Percentiles rank a stretch among this genome's conserved stretches.
Conservation (phyloP, 2,113 vertebrate species). For the Cervus canadensis region DNA sequence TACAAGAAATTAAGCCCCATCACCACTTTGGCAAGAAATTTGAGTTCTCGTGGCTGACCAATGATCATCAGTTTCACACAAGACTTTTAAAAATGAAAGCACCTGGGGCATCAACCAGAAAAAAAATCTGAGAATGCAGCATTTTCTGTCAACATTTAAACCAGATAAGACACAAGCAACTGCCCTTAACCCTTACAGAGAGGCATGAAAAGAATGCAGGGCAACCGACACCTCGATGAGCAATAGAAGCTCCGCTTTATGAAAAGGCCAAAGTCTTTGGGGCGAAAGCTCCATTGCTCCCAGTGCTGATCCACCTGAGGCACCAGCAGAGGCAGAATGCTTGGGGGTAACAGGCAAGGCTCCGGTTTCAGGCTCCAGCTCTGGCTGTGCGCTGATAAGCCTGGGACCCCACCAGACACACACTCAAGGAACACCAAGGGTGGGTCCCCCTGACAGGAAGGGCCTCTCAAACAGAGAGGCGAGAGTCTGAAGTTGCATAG, state of each 20-base stretch:
- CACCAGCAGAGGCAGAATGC: background rate
- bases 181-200: background rate
- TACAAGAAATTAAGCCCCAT: conserved; percentile 15
- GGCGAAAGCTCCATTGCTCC: conserved; percentile 21
- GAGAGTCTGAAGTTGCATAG: background rate
- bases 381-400: background rate
- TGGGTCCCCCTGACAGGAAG: background rate
- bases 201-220: background rate
- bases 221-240: background rate
- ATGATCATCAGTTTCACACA: conserved; percentile 45
- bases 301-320: background rate
- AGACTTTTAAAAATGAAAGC: conserved; percentile 48
- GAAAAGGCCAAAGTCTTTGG: background rate
- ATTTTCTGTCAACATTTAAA: conserved; percentile 12
- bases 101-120: background rate
- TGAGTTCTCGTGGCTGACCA: conserved; percentile 34
- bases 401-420: background rate
- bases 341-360: background rate
- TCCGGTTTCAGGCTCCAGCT: background rate
- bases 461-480: background rate
- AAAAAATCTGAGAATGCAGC: conserved; percentile 31
- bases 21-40: conserved; percentile 33
- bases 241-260: conserved; percentile 11
- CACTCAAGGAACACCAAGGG: background rate
- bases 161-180: background rate